These are phyloP conservation scores for Scolopax mira DNA, from an alignment of 2,113 vertebrate species.

Conservation along the genomic window DNA sequence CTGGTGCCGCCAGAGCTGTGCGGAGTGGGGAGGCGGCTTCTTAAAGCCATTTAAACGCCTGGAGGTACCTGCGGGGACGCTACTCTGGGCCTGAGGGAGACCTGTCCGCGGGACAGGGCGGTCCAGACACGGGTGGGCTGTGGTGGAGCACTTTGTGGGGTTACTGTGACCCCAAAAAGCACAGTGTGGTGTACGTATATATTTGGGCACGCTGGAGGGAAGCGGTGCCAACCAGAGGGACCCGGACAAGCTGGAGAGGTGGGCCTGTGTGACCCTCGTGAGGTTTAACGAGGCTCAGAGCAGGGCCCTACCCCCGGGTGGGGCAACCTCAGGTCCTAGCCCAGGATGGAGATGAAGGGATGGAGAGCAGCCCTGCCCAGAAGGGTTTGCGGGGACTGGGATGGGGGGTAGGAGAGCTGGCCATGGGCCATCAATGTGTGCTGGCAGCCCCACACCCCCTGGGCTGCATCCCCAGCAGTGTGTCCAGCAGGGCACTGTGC, in stretches of 20 bases:
- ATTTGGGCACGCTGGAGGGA: no score
- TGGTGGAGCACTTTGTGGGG: neutral
- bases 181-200: fast-evolving
- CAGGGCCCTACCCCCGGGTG: no score
- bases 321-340: no score
- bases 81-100: neutral
- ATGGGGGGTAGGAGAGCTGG: no score
- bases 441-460: neutral
- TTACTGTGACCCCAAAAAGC: neutral
- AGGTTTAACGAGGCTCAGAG: no score
- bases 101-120: neutral
- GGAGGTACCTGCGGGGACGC: neutral
- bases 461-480: neutral
- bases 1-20: neutral
- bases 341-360: neutral
- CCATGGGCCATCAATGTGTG: no score
- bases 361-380: neutral
- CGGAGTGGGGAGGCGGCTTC: neutral
- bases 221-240: neutral
- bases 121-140: neutral
- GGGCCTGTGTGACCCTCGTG: no score
- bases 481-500: neutral
- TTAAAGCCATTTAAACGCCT: fast-evolving
- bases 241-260: no score
- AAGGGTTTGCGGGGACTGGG: no score